phyloP scores from a whole-genome alignment of 2,797 vertebrate species.

The Enoplosus armatus region DNA sequence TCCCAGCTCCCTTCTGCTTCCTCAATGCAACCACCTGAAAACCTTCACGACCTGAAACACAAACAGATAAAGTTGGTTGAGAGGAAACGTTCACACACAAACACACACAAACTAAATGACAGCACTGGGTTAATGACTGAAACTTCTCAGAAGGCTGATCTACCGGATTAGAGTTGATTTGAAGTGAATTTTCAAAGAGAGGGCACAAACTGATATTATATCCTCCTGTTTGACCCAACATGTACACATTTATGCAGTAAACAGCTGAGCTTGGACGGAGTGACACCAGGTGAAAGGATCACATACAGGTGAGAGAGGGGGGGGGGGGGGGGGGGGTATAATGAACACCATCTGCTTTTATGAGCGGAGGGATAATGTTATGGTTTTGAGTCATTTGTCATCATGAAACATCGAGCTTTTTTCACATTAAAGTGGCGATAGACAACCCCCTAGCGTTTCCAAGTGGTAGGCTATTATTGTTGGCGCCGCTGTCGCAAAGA shows the following conservation, averaged over 20 bases:
- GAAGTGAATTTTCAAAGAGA: conserved; percentile 14
- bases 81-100: background rate
- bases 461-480: no score
- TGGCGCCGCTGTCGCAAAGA: no score
- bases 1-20: background rate
- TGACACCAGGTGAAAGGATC: background rate
- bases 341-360: background rate
- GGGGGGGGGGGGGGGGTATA: background rate
- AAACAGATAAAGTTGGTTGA: background rate
- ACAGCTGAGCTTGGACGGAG: background rate
- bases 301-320: no score
- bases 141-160: background rate
- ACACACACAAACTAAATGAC: background rate
- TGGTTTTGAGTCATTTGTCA: background rate
- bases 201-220: background rate
- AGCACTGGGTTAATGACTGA: no score
- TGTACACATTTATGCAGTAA: background rate
- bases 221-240: background rate
- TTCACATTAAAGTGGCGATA: no score
- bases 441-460: no score
- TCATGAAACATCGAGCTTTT: background rate
- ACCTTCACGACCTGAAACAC: background rate
- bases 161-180: background rate
- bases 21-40: background rate
- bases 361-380: background rate